These are phyloP conservation scores for Venturia canescens DNA, from an alignment of 1,140 invertebrate genomes.

Conservation along the genomic window DNA sequence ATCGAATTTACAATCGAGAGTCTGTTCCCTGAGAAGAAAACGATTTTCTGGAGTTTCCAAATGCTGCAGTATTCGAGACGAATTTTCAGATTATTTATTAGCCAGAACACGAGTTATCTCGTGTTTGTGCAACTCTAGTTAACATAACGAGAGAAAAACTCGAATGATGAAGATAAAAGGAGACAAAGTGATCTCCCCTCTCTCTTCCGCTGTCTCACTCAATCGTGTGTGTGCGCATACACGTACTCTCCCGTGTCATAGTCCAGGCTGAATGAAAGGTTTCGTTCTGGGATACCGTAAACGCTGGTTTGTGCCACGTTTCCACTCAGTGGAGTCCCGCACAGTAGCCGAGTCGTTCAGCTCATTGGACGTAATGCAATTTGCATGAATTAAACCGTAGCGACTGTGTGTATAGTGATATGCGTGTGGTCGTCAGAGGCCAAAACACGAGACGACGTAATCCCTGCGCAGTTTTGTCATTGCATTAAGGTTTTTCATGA, in stretches of 20 bases:
- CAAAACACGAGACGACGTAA: background rate
- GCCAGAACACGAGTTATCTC: no score
- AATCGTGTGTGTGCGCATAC: background rate
- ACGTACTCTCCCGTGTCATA: background rate
- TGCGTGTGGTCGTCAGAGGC: background rate
- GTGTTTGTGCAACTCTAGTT: background rate
- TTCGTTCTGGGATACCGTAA: conserved; percentile 50
- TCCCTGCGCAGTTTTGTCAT: background rate
- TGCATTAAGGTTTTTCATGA: background rate
- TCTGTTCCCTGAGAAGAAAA: no score
- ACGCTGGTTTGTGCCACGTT: no score
- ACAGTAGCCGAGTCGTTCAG: conserved; percentile 23
- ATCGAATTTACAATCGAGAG: no score
- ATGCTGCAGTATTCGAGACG: no score
- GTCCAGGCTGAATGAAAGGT: conserved; percentile 54
- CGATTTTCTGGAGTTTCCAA: no score
- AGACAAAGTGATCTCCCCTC: background rate
- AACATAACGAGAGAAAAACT: background rate
- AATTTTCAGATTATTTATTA: no score
- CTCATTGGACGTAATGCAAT: conserved; percentile 57
- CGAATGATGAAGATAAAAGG: conserved; percentile 42
- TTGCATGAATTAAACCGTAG: conserved; percentile 61
- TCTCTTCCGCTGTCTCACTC: background rate
- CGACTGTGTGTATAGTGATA: conserved; percentile 34
- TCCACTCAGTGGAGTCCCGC: conserved; percentile 19